Conservation (phyloP, 2,888 invertebrate genomes). For the Tetanocera ferruginea region DNA sequence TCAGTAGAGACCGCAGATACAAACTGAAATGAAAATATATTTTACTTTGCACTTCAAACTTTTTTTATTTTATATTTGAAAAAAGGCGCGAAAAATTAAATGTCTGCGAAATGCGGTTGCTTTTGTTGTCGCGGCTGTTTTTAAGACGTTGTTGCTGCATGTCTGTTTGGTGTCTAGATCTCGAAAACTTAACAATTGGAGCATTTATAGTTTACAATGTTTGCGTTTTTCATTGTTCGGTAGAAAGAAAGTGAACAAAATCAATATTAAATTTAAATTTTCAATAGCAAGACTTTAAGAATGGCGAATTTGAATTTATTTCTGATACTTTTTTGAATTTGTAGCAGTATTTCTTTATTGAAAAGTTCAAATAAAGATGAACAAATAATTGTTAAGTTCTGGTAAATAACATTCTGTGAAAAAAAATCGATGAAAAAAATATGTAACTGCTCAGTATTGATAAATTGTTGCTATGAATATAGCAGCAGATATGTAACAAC, state of each 20-base stretch:
- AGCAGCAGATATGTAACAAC: conserved; percentile 47
- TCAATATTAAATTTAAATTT: background rate
- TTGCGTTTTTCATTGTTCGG: background rate
- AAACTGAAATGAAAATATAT: background rate
- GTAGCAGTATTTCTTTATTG: background rate
- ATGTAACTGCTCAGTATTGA: conserved; percentile 66
- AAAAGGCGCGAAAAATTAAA: conserved; percentile 15
- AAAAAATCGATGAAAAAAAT: background rate
- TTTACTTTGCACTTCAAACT: background rate
- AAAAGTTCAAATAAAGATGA: background rate
- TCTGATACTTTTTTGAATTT: background rate
- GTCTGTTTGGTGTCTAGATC: conserved; percentile 10
- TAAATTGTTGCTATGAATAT: conserved; percentile 65
- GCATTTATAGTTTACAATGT: background rate
- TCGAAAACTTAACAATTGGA: background rate
- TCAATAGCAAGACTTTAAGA: background rate
- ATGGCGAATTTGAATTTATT: background rate
- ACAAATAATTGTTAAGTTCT: background rate
- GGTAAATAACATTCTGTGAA: background rate
- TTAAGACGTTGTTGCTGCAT: background rate
- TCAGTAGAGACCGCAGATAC: background rate
- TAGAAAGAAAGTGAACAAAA: background rate
- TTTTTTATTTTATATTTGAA: background rate
- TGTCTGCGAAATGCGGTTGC: background rate
- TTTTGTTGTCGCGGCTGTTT: background rate